phyloP scores from a whole-genome alignment of 2,888 invertebrate genomes.

The Habrosyne pyritoides region DNA sequence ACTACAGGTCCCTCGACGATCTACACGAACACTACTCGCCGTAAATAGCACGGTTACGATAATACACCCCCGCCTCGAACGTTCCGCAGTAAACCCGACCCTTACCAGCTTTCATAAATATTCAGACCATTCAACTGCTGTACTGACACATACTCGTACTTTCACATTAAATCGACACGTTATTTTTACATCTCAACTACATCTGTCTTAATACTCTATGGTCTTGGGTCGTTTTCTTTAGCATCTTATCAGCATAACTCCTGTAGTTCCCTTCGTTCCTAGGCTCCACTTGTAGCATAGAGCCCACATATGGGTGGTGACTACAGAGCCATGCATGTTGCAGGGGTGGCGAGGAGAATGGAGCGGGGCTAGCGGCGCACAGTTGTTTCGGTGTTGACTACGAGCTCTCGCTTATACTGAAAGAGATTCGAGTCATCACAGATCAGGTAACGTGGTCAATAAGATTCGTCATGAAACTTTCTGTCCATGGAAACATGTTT shows the following conservation, averaged over 20 bases:
- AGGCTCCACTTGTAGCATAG: constrained; percentile 76
- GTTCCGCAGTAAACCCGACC: constrained; percentile 79
- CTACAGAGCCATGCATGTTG: constrained; percentile 70
- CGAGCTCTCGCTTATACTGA: constrained; percentile 96
- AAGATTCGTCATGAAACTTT: neutral
- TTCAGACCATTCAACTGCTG: constrained; percentile 26
- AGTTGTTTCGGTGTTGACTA: constrained; percentile 96
- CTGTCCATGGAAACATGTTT: neutral
- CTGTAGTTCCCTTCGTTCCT: constrained; percentile 78
- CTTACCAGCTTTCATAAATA: constrained; percentile 54
- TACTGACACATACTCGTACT: constrained; percentile 15
- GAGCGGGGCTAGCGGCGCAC: constrained; percentile 91
- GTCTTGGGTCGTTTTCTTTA: constrained; percentile 55
- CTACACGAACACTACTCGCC: constrained; percentile 84
- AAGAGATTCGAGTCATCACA: constrained; percentile 96
- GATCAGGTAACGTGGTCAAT: constrained; percentile 85
- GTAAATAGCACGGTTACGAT: constrained; percentile 83
- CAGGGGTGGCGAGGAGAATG: constrained; percentile 85
- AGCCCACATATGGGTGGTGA: constrained; percentile 67
- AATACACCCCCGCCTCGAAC: constrained; percentile 77
- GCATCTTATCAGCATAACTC: constrained; percentile 70
- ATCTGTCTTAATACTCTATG: constrained; percentile 49
- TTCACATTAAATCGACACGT: constrained; percentile 42
- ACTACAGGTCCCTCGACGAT: constrained; percentile 89
- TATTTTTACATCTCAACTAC: constrained; percentile 38